Evolutionary conservation across 2,113 vertebrate species (phyloP), one percentile per base, ranked within the genome.

Genomic region (Amazona vittata): DNA sequence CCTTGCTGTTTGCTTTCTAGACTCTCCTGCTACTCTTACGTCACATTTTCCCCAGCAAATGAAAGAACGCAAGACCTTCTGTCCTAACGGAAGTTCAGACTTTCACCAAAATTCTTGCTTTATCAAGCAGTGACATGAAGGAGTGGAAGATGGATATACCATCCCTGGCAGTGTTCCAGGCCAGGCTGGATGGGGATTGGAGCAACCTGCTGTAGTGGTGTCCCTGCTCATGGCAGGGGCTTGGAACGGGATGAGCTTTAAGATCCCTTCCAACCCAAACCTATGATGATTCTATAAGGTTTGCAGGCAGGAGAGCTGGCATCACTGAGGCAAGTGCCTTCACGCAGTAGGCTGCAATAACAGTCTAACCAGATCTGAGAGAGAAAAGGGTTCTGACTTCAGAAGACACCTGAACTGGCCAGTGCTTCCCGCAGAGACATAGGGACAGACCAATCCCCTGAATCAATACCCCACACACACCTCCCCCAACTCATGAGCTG

Each of bases 361-460:
- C 15, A 20, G 26, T 3, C 9, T 37, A 43, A 33, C 24, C 26
- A 11, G 4, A 44, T 11, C 24, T 15, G 35, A 52, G 13, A 60
- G 4, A 29, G 33, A 60, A 44, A 18, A 44, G 41, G 5, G 22
- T 2, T 83, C 53, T 25, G n/a, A 21, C 15, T 43, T 59, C 31
- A 43, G 35, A 47, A 39, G 47, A 10, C 33, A 31, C 5, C 28
- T 44, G 17, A 49, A 78, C 9, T 62, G 33, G 20, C 11, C 59
- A n/a, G 22, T 17, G 26, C 31, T 78, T 50, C 15, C 31, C 1
- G 1, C 60, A 35, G 28, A 67, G 28, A 9, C 0, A 0, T 14
- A 41, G 26, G 37, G 60, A 29, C 29, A 63, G 33, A 31, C 1
- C 15, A 33, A 9, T 16, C 17, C 15, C 29, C 49, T 4, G 3